phyloP scores from a whole-genome alignment of 2,113 vertebrate species.

The Bothrops jararaca region DNA sequence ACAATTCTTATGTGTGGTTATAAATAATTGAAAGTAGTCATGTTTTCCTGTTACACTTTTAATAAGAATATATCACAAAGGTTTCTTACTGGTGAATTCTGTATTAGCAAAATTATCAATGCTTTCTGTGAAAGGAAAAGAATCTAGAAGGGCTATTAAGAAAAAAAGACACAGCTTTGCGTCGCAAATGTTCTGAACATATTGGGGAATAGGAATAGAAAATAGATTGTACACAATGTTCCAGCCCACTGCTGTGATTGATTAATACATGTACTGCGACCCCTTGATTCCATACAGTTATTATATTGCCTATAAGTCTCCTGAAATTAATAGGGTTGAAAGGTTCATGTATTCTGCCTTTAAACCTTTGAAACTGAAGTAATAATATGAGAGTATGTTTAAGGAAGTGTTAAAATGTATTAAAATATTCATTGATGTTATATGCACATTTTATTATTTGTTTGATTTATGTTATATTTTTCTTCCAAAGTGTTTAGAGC shows the following conservation, averaged over 20 bases:
- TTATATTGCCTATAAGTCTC: not conserved
- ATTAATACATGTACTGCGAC: not conserved
- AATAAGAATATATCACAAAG: not conserved
- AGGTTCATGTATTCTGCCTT: not conserved
- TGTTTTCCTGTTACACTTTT: not conserved
- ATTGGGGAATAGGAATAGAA: not conserved
- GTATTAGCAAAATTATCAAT: not conserved
- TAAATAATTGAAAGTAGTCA: not conserved
- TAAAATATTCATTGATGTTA: not conserved
- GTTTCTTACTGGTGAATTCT: not conserved
- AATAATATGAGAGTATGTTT: not conserved
- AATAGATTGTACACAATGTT: not conserved
- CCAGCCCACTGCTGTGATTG: not conserved
- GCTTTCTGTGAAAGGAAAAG: not conserved
- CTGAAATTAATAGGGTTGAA: not conserved
- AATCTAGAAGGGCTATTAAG: rapidly evolving
- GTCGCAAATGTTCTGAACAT: not conserved
- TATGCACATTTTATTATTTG: not conserved
- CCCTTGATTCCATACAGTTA: not conserved
- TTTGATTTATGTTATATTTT: not conserved
- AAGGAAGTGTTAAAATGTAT: not conserved
- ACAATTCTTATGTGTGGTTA: not conserved
- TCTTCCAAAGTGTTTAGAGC: not conserved
- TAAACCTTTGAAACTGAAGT: not conserved
- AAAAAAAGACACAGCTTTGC: not conserved